phyloP scores from a whole-genome alignment of 2,113 vertebrate genomes.

The Sturnus vulgaris region DNA sequence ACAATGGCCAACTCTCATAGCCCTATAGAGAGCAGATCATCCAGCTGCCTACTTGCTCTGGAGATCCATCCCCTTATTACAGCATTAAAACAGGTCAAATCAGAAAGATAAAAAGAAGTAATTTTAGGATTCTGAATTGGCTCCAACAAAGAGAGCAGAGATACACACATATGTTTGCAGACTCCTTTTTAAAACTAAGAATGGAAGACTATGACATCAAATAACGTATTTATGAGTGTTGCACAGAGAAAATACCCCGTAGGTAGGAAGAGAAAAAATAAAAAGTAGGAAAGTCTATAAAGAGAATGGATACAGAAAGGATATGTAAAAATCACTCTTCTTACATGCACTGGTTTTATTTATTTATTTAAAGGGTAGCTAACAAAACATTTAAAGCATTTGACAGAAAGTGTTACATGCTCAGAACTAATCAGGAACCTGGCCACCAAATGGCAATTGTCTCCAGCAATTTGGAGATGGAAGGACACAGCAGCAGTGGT shows the following conservation, averaged over 20 bases:
- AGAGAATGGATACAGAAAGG: not conserved
- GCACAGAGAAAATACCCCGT: not conserved
- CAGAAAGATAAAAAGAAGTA: not conserved
- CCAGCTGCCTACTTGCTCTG: not conserved
- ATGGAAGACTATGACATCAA: not conserved
- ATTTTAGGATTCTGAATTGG: not conserved
- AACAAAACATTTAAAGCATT: not conserved
- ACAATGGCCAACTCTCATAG: not conserved
- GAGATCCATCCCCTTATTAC: not conserved
- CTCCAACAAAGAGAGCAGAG: not conserved
- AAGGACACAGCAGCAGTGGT: not conserved
- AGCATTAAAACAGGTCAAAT: not conserved
- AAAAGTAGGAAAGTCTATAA: not conserved
- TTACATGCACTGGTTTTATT: not conserved
- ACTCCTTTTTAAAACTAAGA: not conserved
- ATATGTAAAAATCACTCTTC: not conserved
- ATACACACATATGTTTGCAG: not conserved
- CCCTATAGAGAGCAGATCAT: not conserved
- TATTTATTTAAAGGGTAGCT: not conserved
- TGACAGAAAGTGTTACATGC: not conserved
- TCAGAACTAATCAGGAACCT: not conserved
- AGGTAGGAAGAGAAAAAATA: not conserved
- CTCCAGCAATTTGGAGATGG: not conserved
- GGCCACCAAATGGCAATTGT: not conserved
- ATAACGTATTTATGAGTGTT: not conserved